phyloP scores from a whole-genome alignment of 1,140 invertebrate genomes.

The Neodiprion lecontei region DNA sequence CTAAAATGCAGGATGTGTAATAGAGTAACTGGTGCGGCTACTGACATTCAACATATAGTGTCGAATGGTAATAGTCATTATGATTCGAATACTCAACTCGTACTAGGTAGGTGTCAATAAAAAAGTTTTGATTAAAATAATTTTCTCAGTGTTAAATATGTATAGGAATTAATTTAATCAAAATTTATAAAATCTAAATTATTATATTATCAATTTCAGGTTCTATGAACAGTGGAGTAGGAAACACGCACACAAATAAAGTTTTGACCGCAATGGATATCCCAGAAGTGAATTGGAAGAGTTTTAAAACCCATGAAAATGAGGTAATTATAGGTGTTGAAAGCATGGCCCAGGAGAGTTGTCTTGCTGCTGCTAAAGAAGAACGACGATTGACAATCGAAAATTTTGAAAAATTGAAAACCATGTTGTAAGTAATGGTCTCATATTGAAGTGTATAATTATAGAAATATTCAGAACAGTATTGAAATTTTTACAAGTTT shows the following conservation, averaged over 20 bases:
- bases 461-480: background rate
- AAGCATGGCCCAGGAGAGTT: conserved; percentile 11
- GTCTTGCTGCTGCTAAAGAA: conserved; percentile 10
- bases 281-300: background rate
- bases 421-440: too few relatives aligned
- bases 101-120: conserved; percentile 21
- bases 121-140: conserved; percentile 18
- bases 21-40: background rate
- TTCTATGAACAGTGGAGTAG: background rate
- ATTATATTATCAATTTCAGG: too few relatives aligned
- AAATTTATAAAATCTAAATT: too few relatives aligned
- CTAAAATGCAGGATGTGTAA: conserved; percentile 13
- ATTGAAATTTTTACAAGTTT: background rate
- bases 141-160: background rate
- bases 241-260: conserved; percentile 14
- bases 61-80: conserved; percentile 18
- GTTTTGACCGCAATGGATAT: conserved; percentile 3
- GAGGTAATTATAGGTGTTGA: conserved; percentile 4
- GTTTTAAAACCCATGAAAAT: conserved; percentile 19
- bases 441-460: too few relatives aligned
- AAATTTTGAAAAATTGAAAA: background rate
- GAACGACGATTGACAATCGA: conserved; percentile 17
- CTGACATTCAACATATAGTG: conserved; percentile 18
- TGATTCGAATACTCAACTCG: conserved; percentile 17
- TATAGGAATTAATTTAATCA: too few relatives aligned